phyloP scores from a whole-genome alignment of 2,797 vertebrate species.

The Ctenopoma kingsleyae region DNA sequence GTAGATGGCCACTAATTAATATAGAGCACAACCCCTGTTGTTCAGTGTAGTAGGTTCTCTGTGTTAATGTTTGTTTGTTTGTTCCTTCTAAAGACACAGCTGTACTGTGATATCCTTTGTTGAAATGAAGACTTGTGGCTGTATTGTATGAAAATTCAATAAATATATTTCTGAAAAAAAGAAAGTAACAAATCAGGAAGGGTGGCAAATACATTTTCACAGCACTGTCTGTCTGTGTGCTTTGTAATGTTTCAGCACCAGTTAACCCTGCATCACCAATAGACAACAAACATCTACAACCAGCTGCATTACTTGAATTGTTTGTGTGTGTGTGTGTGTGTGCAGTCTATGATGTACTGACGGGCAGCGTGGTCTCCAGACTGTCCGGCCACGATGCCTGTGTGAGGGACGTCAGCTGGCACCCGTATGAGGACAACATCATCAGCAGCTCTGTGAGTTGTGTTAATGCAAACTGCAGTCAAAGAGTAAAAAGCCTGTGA shows the following conservation, averaged over 20 bases:
- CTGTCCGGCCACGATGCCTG: constrained; percentile 91
- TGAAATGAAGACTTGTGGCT: too few relatives aligned
- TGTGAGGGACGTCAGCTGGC: constrained; percentile 93
- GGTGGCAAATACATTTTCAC: too few relatives aligned
- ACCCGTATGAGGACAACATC: constrained; percentile 91
- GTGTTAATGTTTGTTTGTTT: too few relatives aligned
- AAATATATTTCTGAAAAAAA: too few relatives aligned
- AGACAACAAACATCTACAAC: too few relatives aligned
- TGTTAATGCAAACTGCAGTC: constrained; percentile 2
- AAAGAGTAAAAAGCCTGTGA: background rate
- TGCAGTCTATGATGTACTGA: constrained; percentile 92
- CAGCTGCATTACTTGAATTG: background rate
- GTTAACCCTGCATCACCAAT: background rate
- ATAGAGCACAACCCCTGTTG: too few relatives aligned
- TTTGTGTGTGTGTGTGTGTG: background rate
- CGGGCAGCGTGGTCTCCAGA: constrained; percentile 87
- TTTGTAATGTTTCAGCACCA: background rate
- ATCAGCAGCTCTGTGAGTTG: constrained; percentile 93
- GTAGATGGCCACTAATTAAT: too few relatives aligned
- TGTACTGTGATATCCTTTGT: too few relatives aligned
- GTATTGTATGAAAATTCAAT: too few relatives aligned
- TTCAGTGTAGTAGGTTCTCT: too few relatives aligned
- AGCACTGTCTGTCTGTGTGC: background rate
- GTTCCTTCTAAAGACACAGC: too few relatives aligned
- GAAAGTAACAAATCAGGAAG: too few relatives aligned